phyloP scores from a whole-genome alignment of 2,797 vertebrate species.

The Parauchenoglanis ngamensis region DNA sequence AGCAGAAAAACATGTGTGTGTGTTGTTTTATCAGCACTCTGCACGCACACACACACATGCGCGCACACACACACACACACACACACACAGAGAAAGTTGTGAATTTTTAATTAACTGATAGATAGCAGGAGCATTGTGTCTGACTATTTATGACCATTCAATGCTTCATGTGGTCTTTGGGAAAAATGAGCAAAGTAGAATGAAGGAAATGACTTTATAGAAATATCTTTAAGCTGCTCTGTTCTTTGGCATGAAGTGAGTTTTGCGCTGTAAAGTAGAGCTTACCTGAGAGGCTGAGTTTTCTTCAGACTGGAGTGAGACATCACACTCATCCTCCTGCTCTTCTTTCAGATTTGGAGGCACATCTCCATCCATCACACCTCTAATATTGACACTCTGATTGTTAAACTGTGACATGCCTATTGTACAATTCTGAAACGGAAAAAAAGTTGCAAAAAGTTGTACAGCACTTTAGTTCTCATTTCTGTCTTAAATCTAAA shows the following conservation, averaged over 20 bases:
- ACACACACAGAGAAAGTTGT: conserved; percentile 16
- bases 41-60: conserved; percentile 22
- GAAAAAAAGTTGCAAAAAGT: neutral
- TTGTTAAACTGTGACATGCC: conserved; percentile 49
- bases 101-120: conserved; percentile 1
- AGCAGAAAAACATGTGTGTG: conserved; percentile 40
- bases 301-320: conserved; percentile 18
- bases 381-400: conserved; percentile 39
- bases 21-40: conserved; percentile 49
- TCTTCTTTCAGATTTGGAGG: conserved; percentile 40
- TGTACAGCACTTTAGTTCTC: neutral
- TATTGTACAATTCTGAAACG: conserved; percentile 17
- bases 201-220: neutral
- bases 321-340: conserved; percentile 22
- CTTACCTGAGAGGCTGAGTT: conserved; percentile 24
- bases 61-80: conserved; percentile 34
- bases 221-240: neutral
- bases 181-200: neutral
- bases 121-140: neutral
- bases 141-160: neutral
- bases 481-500: neutral
- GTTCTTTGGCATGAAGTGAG: neutral
- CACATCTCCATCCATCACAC: conserved; percentile 27
- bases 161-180: neutral
- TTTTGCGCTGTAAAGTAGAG: neutral